Base-by-base conservation (phyloP, 2,797 vertebrate genomes). In the Carapus acus region DNA sequence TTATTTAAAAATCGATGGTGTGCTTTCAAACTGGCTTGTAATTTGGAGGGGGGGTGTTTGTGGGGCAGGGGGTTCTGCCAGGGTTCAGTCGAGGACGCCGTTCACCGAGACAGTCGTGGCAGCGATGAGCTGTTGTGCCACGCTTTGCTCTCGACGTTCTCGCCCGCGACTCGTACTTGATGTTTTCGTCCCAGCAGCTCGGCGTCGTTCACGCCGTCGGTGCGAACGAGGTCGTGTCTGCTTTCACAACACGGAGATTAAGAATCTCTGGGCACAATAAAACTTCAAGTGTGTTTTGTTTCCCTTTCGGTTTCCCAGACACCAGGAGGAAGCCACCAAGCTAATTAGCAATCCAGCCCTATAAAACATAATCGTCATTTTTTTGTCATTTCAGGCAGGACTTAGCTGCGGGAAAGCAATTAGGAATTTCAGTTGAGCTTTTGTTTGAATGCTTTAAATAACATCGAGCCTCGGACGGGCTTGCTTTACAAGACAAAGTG, bases 291-390 rank as follows among this genome's bases (percentile, higher is more conserved):
- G 24, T 4, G 5, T 27, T 27, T 27, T 40, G 33, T 6, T 11
- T 19, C n/a, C n/a, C n/a, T n/a, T n/a, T n/a, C n/a, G n/a, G n/a
- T n/a, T 64, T 60, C 37, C 13, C 16, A 21, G 31, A n/a, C 17
- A 34, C n/a, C 29, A 9, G 36, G 23, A 22, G 12, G 27, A 33
- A 52, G 16, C 46, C 33, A 33, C 15, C 8, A 22, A 43, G 20
- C 39, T 60, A 59, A 56, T 64, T 51, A 64, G 46, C 51, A 18
- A 39, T 49, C 19, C 16, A 45, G 43, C 14, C 19, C 47, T 54
- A n/a, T 37, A 50, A 33, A 54, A 15, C 37, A 21, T 14, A 38
- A 39, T 52, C 16, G 46, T 62, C 52, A 43, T 27, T 55, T 44
- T 55, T 47, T 33, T 13, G 8, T 27, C 9, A 5, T 55, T 47